Conservation (phyloP, 2,797 vertebrate species). For the Diglossa cyanea region DNA sequence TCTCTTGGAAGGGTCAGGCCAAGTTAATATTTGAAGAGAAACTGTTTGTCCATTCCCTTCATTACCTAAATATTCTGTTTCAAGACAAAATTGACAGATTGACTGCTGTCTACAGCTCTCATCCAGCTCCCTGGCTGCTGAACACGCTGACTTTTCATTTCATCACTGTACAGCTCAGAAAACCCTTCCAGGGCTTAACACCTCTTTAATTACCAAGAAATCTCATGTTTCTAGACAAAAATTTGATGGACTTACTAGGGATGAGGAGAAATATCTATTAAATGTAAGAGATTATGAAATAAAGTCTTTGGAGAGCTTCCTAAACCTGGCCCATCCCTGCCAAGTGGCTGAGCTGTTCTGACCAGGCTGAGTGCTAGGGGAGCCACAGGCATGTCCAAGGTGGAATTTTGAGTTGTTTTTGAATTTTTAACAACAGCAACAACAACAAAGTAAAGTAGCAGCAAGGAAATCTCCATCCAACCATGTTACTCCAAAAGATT, state of each 20-base stretch:
- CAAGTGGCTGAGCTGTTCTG: not conserved
- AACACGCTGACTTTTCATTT: not conserved
- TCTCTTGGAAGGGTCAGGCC: not conserved
- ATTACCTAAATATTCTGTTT: not conserved
- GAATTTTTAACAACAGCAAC: not conserved
- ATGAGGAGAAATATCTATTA: constrained; percentile 21
- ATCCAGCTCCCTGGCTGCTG: not conserved
- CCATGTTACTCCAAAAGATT: not conserved
- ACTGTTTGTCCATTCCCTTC: not conserved
- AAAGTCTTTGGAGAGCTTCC: not conserved
- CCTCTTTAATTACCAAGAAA: constrained; percentile 23
- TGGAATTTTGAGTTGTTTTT: not conserved
- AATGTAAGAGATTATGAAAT: not conserved
- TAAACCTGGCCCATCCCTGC: not conserved
- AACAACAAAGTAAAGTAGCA: not conserved
- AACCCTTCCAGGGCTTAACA: not conserved
- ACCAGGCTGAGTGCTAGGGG: not conserved
- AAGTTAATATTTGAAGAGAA: constrained; percentile 14
- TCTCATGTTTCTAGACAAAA: not conserved
- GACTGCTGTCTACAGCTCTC: not conserved
- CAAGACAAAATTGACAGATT: not conserved
- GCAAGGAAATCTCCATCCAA: not conserved
- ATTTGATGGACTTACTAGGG: not conserved
- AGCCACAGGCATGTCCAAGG: not conserved
- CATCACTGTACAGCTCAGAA: not conserved